Evolutionary conservation across 2,113 vertebrate species (phyloP), one percentile per base, ranked within the genome.

Genomic region (Phoenicopterus ruber): DNA sequence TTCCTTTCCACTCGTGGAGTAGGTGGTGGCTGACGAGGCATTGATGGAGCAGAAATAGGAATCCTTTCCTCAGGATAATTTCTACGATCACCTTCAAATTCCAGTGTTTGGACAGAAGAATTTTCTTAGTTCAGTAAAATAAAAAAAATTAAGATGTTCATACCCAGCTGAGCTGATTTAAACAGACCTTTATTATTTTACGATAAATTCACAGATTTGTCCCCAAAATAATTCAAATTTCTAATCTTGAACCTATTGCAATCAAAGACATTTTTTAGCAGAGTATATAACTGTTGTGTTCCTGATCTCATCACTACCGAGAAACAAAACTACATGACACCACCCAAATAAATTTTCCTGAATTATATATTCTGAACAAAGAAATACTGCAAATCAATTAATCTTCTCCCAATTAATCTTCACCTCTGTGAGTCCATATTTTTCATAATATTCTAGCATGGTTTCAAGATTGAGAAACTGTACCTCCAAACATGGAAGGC

Each of bases 1-100:
- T 99, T 99, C 94, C 98, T 99, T 97, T 99, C 99, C 18, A 99
- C 97, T 50, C 98, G 98, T 50, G 98, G 98, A 26, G 98, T 97
- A 95, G 98, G 97, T 84, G 98, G 97, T 40, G 99, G 98, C 66
- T 98, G 98, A 72, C 99, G 98, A 52, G 99, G 98, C 17, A 99
- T 97, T 21, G 99, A 96, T 71, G 98, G 98, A 34, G 98, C 91
- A 89, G 98, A 93, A 38, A 99, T 96, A 65, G 99, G 97, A 69
- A 98, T 98, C 92, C 99, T 97, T 46, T 99, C 99, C n/a, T 99
- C 99, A 17, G 98, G 97, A 79, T 98, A 99, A 97, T 97, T 98
- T 98, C 99, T 99, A 95, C 99, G 97, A 79, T 99, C 99, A 95
- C 98, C 99, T 99, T 98, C 50, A 93, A 90, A 97, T 96, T 95